Percentiles rank a stretch among this genome's conserved stretches.
These are phyloP conservation scores for Temnothorax unifasciatus DNA, from an alignment of 2,888 invertebrate species.

Conservation along the genomic window DNA sequence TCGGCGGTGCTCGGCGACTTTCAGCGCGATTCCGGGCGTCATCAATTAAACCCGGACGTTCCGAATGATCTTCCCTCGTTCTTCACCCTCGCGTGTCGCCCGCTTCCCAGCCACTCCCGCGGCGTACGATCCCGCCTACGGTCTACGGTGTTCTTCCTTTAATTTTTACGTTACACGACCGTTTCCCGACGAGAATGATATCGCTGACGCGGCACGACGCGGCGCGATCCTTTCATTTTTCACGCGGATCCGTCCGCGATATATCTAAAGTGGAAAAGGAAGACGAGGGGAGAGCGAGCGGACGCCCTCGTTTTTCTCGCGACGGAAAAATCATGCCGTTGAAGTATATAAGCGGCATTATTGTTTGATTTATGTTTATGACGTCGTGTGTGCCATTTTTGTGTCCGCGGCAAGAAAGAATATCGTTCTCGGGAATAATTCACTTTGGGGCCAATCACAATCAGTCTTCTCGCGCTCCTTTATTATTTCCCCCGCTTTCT, in stretches of 20 bases:
- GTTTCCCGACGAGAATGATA: constrained; percentile 3
- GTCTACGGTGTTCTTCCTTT: constrained; percentile 10
- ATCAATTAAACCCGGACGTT: constrained; percentile 74
- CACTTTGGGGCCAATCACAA: constrained; percentile 1
- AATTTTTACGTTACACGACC: constrained; percentile 24
- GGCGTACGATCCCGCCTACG: background rate
- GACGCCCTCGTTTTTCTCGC: background rate
- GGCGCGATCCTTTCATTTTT: constrained; percentile 33
- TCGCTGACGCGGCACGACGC: constrained; percentile 40
- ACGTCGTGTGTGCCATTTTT: background rate
- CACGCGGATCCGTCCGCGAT: constrained; percentile 8
- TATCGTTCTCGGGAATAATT: background rate
- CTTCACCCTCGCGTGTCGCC: background rate
- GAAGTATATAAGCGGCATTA: constrained; percentile 18
- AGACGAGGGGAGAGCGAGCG: background rate
- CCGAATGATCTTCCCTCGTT: constrained; percentile 63
- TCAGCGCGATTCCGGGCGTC: constrained; percentile 60
- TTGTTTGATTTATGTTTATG: constrained; percentile 43
- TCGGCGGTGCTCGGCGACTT: constrained; percentile 27
- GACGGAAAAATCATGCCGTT: constrained; percentile 15
- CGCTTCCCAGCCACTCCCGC: background rate
- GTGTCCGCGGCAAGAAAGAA: constrained; percentile 24
- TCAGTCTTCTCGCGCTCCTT: background rate
- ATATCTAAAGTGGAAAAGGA: constrained; percentile 12
- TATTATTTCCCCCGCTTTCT: background rate